Percentiles rank a stretch among this genome's conserved stretches.
Conservation (phyloP, 2,888 invertebrate species). For the Ennomos quercinarius region DNA sequence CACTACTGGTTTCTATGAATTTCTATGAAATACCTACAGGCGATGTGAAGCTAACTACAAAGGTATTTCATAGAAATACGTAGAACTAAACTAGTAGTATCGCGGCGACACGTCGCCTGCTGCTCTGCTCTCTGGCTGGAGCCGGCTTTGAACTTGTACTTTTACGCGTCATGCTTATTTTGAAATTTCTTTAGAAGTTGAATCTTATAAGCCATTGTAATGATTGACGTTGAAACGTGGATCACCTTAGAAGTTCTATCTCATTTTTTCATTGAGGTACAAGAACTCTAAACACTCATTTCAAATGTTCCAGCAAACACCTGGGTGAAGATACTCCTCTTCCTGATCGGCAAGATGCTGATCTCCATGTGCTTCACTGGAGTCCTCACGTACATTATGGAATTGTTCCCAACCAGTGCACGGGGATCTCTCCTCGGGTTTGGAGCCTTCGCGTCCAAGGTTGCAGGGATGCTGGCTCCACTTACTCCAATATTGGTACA, state of each 20-base stretch:
- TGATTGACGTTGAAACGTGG: too few relatives aligned
- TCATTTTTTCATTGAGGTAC: not conserved
- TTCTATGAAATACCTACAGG: too few relatives aligned
- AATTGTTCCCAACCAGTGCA: constrained; percentile 87
- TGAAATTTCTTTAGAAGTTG: too few relatives aligned
- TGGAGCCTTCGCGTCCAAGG: constrained; percentile 84
- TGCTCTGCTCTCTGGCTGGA: too few relatives aligned
- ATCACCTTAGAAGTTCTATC: not conserved
- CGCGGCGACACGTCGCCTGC: too few relatives aligned
- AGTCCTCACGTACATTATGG: constrained; percentile 86
- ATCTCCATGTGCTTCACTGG: constrained; percentile 87
- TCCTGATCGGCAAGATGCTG: constrained; percentile 86
- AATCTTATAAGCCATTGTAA: too few relatives aligned
- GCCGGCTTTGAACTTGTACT: too few relatives aligned
- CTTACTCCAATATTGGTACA: constrained; percentile 84
- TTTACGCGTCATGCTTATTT: too few relatives aligned
- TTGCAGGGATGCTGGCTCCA: constrained; percentile 87
- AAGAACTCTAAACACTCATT: not conserved
- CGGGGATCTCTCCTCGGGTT: constrained; percentile 86
- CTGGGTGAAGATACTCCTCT: constrained; percentile 70
- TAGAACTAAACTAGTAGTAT: too few relatives aligned
- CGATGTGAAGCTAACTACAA: too few relatives aligned
- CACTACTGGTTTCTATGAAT: too few relatives aligned
- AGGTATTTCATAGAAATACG: too few relatives aligned
- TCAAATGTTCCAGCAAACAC: constrained; percentile 50